phyloP scores from a whole-genome alignment of 92 coral and sea anemone genomes.

The Epizoanthus ramosus region DNA sequence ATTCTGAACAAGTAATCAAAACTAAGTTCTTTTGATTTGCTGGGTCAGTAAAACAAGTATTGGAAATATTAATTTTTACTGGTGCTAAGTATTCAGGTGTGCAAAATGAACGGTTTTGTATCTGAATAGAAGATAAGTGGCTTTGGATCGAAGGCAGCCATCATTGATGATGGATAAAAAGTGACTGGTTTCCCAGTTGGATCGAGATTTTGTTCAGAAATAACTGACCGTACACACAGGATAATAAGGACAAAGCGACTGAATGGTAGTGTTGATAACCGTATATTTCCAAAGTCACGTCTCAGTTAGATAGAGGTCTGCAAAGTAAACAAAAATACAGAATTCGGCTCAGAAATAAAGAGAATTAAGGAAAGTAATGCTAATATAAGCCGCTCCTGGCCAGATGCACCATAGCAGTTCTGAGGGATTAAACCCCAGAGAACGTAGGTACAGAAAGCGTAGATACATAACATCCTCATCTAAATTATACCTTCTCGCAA shows the following conservation, averaged over 20 bases:
- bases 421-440: no score
- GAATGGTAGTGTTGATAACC: background rate
- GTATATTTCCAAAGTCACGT: no score
- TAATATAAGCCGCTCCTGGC: no score
- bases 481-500: no score
- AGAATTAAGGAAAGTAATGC: no score
- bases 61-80: slow-evolving; percentile 55
- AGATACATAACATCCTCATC: no score
- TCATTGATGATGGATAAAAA: slow-evolving; percentile 2
- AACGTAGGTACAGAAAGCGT: no score
- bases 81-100: slow-evolving; percentile 54
- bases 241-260: background rate
- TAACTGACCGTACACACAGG: background rate
- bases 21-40: slow-evolving; percentile 41
- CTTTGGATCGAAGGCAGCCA: background rate
- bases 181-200: background rate
- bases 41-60: slow-evolving; percentile 58
- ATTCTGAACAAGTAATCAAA: slow-evolving; percentile 36
- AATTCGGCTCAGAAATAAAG: background rate
- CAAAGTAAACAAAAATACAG: background rate
- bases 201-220: background rate
- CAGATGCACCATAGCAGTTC: no score
- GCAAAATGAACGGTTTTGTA: slow-evolving; percentile 36
- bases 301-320: background rate
- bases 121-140: slow-evolving; percentile 4